Evolutionary conservation across 2,888 invertebrate species (phyloP).

Genomic region (Mongoloraphidia duomilia): DNA sequence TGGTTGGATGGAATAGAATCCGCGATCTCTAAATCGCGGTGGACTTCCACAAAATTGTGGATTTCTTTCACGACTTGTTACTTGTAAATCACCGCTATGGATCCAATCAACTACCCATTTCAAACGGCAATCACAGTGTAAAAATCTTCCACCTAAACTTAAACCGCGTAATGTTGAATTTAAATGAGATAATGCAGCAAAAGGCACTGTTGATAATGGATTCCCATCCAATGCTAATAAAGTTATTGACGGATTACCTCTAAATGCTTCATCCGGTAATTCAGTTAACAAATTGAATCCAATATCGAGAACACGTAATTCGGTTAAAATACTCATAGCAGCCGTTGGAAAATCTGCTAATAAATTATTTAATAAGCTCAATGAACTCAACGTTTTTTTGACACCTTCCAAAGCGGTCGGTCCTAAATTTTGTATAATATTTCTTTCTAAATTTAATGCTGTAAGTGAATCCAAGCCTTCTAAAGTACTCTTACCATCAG

Average conservation of each 20-base stretch:
- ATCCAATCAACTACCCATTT: constrained; percentile 89
- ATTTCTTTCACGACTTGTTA: constrained; percentile 80
- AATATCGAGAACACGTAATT: constrained; percentile 77
- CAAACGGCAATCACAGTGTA: constrained; percentile 77
- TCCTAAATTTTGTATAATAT: constrained; percentile 64
- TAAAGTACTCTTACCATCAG: constrained; percentile 50
- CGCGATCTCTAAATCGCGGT: constrained; percentile 59
- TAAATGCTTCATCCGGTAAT: constrained; percentile 65
- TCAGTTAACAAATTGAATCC: constrained; percentile 81
- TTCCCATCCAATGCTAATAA: constrained; percentile 82
- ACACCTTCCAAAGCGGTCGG: constrained; percentile 67
- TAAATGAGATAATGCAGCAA: constrained; percentile 59
- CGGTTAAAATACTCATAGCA: constrained; percentile 61
- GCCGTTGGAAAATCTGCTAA: constrained; percentile 74
- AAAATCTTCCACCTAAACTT: constrained; percentile 74
- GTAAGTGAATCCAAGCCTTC: constrained; percentile 70
- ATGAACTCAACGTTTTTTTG: constrained; percentile 67
- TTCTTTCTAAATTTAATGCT: constrained; percentile 76
- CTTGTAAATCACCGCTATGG: constrained; percentile 72
- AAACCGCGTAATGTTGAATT: constrained; percentile 73
- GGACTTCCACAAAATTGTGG: constrained; percentile 88
- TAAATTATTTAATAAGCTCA: constrained; percentile 79
- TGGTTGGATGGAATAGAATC: constrained; percentile 75
- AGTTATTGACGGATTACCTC: constrained; percentile 70
- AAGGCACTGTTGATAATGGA: constrained; percentile 71